phyloP scores from a whole-genome alignment of 2,113 vertebrate genomes.

The Vidua chalybeata region DNA sequence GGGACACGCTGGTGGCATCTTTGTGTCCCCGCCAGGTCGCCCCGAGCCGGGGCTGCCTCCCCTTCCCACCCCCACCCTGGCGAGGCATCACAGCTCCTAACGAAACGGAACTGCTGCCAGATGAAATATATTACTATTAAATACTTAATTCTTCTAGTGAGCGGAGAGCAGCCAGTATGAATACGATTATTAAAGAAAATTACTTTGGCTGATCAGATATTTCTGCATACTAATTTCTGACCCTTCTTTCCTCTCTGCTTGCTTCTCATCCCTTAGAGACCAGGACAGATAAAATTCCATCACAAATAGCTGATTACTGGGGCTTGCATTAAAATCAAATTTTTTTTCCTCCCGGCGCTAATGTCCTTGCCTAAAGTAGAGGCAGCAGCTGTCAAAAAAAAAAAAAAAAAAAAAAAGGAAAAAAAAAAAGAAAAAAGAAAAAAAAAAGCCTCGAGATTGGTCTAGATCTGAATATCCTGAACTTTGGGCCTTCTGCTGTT shows the following conservation, averaged over 20 bases:
- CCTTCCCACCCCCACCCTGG: constrained; percentile 66
- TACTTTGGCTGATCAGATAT: constrained; percentile 93
- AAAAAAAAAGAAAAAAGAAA: neutral
- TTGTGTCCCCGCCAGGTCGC: neutral
- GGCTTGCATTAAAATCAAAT: constrained; percentile 83
- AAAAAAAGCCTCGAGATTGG: constrained; percentile 28
- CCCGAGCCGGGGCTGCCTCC: neutral
- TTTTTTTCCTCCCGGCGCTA: constrained; percentile 52
- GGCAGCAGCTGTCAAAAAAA: constrained; percentile 56
- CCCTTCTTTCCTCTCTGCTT: constrained; percentile 82
- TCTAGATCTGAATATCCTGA: constrained; percentile 48
- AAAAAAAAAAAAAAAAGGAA: neutral
- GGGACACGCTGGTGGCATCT: neutral
- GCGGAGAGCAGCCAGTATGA: constrained; percentile 87
- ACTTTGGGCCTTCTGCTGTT: neutral
- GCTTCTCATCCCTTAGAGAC: constrained; percentile 83
- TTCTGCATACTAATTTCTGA: constrained; percentile 92
- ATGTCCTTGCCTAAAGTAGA: constrained; percentile 77
- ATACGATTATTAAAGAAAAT: constrained; percentile 92
- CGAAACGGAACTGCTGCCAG: constrained; percentile 83
- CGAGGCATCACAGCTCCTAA: constrained; percentile 80
- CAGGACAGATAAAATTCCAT: constrained; percentile 87
- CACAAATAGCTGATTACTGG: constrained; percentile 87
- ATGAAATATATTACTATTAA: constrained; percentile 93
- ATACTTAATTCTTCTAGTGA: constrained; percentile 89